Percentiles rank a stretch among this genome's conserved stretches.
Evolutionary conservation across 2,113 vertebrate species (phyloP).

Genomic region (Xerus inauris): DNA sequence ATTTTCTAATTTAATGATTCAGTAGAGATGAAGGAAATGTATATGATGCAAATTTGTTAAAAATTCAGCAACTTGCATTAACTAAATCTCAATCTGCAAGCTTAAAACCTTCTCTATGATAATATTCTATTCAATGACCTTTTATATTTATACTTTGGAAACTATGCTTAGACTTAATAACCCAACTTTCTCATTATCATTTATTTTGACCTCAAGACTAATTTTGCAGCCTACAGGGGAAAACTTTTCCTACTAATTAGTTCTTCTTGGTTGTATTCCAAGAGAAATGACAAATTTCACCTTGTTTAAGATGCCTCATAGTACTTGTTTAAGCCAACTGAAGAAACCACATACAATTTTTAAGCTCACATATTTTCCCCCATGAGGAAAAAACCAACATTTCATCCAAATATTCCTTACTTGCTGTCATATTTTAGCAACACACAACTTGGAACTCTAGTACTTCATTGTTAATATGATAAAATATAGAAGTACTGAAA

Average conservation of each 20-base stretch:
- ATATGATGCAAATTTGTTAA: slow-evolving; percentile 80
- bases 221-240: slow-evolving; percentile 79
- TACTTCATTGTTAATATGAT: slow-evolving; percentile 49
- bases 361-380: slow-evolving; percentile 58
- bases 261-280: slow-evolving; percentile 83
- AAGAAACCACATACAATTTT: slow-evolving; percentile 70
- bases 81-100: slow-evolving; percentile 80
- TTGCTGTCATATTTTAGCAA: slow-evolving; percentile 52
- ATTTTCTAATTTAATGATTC: slow-evolving; percentile 83
- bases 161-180: slow-evolving; percentile 83
- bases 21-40: slow-evolving; percentile 61
- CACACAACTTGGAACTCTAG: background rate
- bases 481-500: slow-evolving; percentile 66
- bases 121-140: slow-evolving; percentile 82
- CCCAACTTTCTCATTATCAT: slow-evolving; percentile 82
- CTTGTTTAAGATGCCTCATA: slow-evolving; percentile 83
- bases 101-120: slow-evolving; percentile 80
- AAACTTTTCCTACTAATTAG: slow-evolving; percentile 86
- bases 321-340: slow-evolving; percentile 79
- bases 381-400: slow-evolving; percentile 70
- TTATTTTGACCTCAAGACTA: slow-evolving; percentile 87
- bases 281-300: slow-evolving; percentile 86
- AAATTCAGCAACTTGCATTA: slow-evolving; percentile 81
- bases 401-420: slow-evolving; percentile 69
- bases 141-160: slow-evolving; percentile 84